These are phyloP conservation scores for Callyntrura sp. DNA, from an alignment of 2,888 invertebrate genomes.

Conservation along the genomic window DNA sequence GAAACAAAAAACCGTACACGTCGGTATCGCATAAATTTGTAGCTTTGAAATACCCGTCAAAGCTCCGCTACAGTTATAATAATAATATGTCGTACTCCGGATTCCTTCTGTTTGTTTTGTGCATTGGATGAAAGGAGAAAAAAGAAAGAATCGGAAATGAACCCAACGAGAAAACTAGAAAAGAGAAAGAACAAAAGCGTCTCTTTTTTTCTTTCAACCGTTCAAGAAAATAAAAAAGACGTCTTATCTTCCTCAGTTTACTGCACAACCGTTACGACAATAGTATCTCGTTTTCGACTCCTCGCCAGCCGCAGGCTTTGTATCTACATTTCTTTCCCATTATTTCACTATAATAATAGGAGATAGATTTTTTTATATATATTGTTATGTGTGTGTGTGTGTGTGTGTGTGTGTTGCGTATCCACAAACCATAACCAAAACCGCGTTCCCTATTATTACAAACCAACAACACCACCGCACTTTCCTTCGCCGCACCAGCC, in stretches of 20 bases:
- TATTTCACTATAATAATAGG: not conserved
- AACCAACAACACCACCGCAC: not conserved
- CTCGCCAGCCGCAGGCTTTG: not conserved
- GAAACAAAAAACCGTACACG: not conserved
- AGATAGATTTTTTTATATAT: not conserved
- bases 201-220: not conserved
- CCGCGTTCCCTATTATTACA: no score
- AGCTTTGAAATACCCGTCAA: no score
- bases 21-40: no score
- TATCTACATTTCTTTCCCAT: not conserved
- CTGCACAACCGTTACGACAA: slow-evolving; percentile 7
- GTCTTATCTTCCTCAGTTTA: slow-evolving; percentile 66
- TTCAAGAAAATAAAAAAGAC: slow-evolving; percentile 17
- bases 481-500: not conserved
- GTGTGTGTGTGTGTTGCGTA: not conserved
- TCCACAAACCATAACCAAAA: slow-evolving; percentile 35
- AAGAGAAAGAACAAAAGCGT: slow-evolving; percentile 34
- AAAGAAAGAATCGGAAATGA: slow-evolving; percentile 37
- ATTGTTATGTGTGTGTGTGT: not conserved
- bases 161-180: slow-evolving; percentile 49
- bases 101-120: not conserved
- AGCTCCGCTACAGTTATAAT: no score
- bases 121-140: not conserved
- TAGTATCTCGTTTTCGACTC: not conserved
- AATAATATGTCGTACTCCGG: no score